Evolutionary conservation across 2,888 invertebrate genomes (phyloP).

Genomic region (Papilio protenor): DNA sequence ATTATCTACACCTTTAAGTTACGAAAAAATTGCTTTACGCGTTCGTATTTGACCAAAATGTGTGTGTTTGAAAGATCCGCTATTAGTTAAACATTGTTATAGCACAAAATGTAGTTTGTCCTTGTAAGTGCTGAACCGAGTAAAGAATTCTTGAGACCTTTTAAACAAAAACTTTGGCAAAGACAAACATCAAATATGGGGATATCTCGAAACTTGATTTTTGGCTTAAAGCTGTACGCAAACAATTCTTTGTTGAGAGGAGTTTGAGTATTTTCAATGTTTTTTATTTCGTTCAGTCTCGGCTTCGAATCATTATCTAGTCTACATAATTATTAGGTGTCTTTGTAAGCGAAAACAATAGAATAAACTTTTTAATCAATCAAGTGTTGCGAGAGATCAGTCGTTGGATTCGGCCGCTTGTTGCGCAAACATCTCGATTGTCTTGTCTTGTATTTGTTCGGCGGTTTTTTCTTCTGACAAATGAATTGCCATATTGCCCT

Average conservation of each 20-base stretch:
- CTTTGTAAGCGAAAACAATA: slow-evolving; percentile 71
- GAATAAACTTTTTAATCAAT: slow-evolving; percentile 77
- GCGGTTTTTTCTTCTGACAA: slow-evolving; percentile 54
- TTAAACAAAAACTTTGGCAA: slow-evolving; percentile 49
- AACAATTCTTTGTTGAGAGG: slow-evolving; percentile 9
- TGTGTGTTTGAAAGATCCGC: slow-evolving; percentile 49
- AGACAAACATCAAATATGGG: slow-evolving; percentile 43
- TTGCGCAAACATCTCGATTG: slow-evolving; percentile 56
- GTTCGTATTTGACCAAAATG: slow-evolving; percentile 46
- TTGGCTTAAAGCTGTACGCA: slow-evolving; percentile 27
- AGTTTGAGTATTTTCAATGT: slow-evolving; percentile 2
- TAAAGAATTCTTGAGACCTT: slow-evolving; percentile 45
- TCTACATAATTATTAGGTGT: slow-evolving; percentile 66
- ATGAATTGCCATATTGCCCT: slow-evolving; percentile 53
- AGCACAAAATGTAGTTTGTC: slow-evolving; percentile 53
- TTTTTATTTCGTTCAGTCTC: slow-evolving; percentile 1
- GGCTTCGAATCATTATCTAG: slow-evolving; percentile 48
- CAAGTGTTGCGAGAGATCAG: slow-evolving; percentile 59
- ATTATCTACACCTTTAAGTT: slow-evolving; percentile 50
- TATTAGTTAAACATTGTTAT: slow-evolving; percentile 54
- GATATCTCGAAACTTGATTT: slow-evolving; percentile 43
- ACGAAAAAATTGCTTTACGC: slow-evolving; percentile 48
- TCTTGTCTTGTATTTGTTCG: slow-evolving; percentile 48
- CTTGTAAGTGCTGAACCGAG: slow-evolving; percentile 53
- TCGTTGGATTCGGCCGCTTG: slow-evolving; percentile 60